Conservation (phyloP, 2,797 vertebrate species). For the Coccyzus lansbergi region DNA sequence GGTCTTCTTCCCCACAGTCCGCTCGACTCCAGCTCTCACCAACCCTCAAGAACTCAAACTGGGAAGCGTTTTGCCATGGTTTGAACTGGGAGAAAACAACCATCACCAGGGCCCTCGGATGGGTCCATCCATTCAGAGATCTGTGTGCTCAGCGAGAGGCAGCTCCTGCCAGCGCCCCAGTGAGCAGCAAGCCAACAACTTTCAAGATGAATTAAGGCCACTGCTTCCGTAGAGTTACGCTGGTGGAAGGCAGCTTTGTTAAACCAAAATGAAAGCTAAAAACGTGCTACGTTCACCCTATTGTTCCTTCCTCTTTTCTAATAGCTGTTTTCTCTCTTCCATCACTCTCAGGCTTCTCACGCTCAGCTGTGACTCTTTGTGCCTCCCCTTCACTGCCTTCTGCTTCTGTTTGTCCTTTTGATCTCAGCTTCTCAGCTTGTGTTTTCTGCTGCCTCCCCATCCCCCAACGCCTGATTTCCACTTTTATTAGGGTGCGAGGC, state of each 20-base stretch:
- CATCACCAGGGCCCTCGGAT: accelerated
- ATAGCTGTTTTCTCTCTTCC: constrained; percentile 44
- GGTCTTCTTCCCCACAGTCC: not conserved
- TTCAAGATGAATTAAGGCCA: constrained; percentile 17
- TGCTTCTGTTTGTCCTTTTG: constrained; percentile 72
- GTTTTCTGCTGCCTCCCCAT: constrained; percentile 28
- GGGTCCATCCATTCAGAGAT: not conserved
- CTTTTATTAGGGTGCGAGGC: constrained; percentile 62
- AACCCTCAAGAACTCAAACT: not conserved
- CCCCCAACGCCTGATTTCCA: constrained; percentile 52
- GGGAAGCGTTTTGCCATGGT: not conserved
- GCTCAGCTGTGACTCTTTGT: constrained; percentile 68
- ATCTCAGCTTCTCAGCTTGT: constrained; percentile 62
- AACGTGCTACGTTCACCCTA: not conserved
- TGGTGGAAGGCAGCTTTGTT: constrained; percentile 42
- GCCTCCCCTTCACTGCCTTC: constrained; percentile 57
- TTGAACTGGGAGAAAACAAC: not conserved
- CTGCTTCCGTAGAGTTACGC: not conserved
- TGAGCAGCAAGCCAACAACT: not conserved
- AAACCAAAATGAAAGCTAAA: constrained; percentile 20
- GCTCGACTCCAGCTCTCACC: not conserved
- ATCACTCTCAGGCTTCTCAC: not conserved
- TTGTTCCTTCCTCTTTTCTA: constrained; percentile 28
- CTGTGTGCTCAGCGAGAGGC: accelerated
- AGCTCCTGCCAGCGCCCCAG: not conserved